Percentiles rank a stretch among this genome's conserved stretches.
These are phyloP conservation scores for Larimichthys polyactis DNA, from an alignment of 2,113 vertebrate genomes.

Conservation along the genomic window DNA sequence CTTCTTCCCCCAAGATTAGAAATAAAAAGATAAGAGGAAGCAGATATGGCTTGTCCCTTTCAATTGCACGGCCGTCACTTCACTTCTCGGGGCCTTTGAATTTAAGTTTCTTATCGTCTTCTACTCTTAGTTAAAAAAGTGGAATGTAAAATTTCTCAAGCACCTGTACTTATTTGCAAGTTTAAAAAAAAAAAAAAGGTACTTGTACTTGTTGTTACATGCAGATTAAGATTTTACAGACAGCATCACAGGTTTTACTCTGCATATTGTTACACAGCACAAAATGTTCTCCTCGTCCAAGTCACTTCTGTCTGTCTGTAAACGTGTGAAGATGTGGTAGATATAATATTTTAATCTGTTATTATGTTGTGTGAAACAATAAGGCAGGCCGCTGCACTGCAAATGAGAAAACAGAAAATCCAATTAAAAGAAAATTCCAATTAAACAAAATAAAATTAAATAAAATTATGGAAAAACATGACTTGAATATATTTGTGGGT, in stretches of 20 bases:
- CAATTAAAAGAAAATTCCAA: neutral
- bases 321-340: too few species aligned
- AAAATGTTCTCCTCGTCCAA: too few species aligned
- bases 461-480: neutral
- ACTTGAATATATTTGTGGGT: too few species aligned
- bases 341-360: too few species aligned
- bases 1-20: slow-evolving; percentile 7
- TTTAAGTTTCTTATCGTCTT: neutral
- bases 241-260: too few species aligned
- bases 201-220: neutral
- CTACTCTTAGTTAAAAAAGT: neutral
- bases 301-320: too few species aligned
- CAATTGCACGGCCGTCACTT: neutral
- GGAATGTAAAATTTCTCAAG: neutral
- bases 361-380: too few species aligned
- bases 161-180: neutral
- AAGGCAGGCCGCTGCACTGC: neutral
- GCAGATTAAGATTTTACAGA: too few species aligned
- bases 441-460: neutral
- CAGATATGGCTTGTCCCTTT: slow-evolving; percentile 4
- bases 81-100: neutral
- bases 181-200: neutral
- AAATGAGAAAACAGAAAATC: neutral
- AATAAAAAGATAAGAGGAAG: slow-evolving; percentile 22
- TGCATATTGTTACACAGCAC: too few species aligned